A percentile compares a stretch with the other conserved stretches of the same genome.
These are phyloP conservation scores for Meles meles DNA, from an alignment of 2,113 vertebrate species.

Conservation along the genomic window DNA sequence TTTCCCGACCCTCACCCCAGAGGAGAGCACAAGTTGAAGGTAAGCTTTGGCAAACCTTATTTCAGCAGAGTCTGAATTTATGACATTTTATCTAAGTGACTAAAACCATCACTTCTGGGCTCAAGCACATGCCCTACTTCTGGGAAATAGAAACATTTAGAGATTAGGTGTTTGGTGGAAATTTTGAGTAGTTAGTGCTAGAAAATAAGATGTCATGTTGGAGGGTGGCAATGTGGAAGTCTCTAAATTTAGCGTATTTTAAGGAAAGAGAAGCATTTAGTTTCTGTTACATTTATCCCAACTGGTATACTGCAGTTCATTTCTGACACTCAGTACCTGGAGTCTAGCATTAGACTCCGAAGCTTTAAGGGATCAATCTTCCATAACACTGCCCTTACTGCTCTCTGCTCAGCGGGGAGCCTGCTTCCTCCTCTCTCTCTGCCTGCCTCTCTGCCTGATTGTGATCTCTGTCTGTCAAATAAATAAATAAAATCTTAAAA, in stretches of 20 bases:
- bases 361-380: neutral
- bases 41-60: neutral
- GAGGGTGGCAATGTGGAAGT: neutral
- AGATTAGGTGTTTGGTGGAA: neutral
- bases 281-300: neutral
- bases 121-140: neutral
- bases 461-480: too few species aligned
- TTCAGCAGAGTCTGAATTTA: neutral
- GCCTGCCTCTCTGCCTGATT: too few species aligned
- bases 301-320: neutral
- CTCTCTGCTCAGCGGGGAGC: too few species aligned
- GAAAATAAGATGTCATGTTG: neutral
- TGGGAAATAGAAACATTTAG: neutral
- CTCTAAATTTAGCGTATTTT: neutral
- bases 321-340: neutral
- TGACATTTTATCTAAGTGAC: neutral
- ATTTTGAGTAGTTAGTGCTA: neutral
- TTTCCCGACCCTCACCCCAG: neutral
- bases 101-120: neutral
- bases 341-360: neutral
- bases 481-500: too few species aligned
- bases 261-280: neutral
- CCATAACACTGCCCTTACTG: neutral
- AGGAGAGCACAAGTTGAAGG: neutral
- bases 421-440: too few species aligned